Conservation (phyloP, 2,113 vertebrate genomes). For the Mobula birostris region DNA sequence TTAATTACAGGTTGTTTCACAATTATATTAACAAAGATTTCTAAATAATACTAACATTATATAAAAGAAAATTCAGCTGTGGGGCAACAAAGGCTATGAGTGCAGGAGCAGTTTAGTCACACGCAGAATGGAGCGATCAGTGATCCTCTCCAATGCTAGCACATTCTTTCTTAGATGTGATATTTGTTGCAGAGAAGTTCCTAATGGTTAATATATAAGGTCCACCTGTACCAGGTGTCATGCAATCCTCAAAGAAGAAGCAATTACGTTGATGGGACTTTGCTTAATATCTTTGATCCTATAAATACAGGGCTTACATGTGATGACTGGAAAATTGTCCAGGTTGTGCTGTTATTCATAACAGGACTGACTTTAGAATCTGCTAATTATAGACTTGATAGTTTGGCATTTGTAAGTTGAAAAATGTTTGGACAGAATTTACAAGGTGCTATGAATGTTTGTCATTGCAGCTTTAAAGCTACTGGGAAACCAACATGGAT, state of each 20-base stretch:
- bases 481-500: not conserved
- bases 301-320: not conserved
- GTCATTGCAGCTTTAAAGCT: not conserved
- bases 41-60: no score
- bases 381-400: not conserved
- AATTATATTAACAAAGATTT: no score
- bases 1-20: no score
- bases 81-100: no score
- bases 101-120: no score
- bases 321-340: slow-evolving; percentile 13
- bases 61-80: no score
- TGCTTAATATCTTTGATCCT: not conserved
- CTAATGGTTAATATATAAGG: not conserved
- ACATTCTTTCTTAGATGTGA: no score
- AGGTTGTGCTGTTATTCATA: not conserved
- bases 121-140: no score
- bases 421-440: not conserved
- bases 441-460: not conserved
- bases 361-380: not conserved
- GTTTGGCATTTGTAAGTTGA: not conserved
- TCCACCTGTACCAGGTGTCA: not conserved
- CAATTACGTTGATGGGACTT: not conserved
- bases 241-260: not conserved
- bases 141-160: no score
- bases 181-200: not conserved